Conservation (phyloP, 1,140 invertebrate genomes). For the Elysia chlorotica region DNA sequence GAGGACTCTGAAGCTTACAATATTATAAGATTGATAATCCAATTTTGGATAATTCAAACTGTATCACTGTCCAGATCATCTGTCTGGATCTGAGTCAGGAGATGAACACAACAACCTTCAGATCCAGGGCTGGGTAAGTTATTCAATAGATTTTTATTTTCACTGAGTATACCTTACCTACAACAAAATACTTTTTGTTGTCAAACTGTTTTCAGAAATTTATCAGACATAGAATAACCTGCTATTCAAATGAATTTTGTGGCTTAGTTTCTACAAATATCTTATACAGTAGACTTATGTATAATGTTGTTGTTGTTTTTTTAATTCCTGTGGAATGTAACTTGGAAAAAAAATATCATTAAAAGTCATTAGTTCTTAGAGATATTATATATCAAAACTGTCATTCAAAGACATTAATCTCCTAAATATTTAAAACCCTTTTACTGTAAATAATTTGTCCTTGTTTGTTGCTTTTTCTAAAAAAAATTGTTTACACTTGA, state of each 20-base stretch:
- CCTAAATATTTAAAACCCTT: no score
- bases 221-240: no score
- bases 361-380: background rate
- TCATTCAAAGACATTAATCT: no score
- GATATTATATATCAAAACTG: no score
- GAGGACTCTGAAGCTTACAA: no score
- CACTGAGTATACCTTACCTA: background rate
- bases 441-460: no score
- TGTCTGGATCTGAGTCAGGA: constrained; percentile 73
- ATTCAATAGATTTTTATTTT: no score
- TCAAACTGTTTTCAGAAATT: background rate
- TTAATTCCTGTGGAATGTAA: background rate
- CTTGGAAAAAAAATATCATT: background rate
- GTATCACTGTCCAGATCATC: constrained; percentile 57
- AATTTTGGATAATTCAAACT: background rate
- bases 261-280: no score
- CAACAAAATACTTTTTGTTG: background rate
- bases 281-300: background rate
- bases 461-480: no score
- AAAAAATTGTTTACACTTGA: no score
- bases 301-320: background rate
- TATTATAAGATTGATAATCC: background rate
- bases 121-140: constrained; percentile 66
- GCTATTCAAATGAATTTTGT: no score
- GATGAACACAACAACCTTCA: constrained; percentile 67